phyloP scores from a whole-genome alignment of 2,888 invertebrate genomes.

The Meloe dianella region DNA sequence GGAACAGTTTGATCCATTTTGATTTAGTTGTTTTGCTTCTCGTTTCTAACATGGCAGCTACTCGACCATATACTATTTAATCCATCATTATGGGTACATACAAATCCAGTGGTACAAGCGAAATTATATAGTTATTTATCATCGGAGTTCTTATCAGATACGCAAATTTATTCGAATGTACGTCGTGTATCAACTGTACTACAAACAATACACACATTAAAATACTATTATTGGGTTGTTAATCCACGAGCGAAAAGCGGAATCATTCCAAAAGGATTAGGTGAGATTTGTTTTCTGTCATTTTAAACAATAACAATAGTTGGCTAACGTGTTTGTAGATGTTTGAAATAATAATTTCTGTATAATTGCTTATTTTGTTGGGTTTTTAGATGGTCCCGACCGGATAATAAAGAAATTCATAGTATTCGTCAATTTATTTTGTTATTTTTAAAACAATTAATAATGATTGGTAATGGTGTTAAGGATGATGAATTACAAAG shows the following conservation, averaged over 20 bases:
- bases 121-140: conserved; percentile 96
- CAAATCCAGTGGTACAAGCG: conserved; percentile 94
- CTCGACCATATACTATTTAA: conserved; percentile 99
- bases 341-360: neutral
- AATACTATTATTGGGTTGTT: conserved; percentile 99
- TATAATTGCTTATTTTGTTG: conserved; percentile 2
- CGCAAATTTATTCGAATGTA: conserved; percentile 96
- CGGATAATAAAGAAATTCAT: conserved; percentile 91
- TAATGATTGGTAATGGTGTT: conserved; percentile 95
- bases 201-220: conserved; percentile 97
- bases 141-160: conserved; percentile 97
- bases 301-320: neutral
- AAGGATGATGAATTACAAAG: conserved; percentile 99
- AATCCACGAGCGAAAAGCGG: conserved; percentile 95
- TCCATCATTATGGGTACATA: conserved; percentile 98
- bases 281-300: conserved; percentile 62
- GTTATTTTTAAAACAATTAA: conserved; percentile 92
- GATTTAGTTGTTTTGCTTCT: conserved; percentile 87
- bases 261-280: conserved; percentile 92
- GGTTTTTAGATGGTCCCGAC: conserved; percentile 86
- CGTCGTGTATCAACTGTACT: conserved; percentile 95
- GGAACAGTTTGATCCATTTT: conserved; percentile 67
- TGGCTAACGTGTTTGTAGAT: neutral
- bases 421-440: conserved; percentile 94
- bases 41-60: conserved; percentile 92